A percentile compares a stretch with the other conserved stretches of the same genome.
These are phyloP conservation scores for Habropoda laboriosa DNA, from an alignment of 1,140 invertebrate species.

Conservation along the genomic window DNA sequence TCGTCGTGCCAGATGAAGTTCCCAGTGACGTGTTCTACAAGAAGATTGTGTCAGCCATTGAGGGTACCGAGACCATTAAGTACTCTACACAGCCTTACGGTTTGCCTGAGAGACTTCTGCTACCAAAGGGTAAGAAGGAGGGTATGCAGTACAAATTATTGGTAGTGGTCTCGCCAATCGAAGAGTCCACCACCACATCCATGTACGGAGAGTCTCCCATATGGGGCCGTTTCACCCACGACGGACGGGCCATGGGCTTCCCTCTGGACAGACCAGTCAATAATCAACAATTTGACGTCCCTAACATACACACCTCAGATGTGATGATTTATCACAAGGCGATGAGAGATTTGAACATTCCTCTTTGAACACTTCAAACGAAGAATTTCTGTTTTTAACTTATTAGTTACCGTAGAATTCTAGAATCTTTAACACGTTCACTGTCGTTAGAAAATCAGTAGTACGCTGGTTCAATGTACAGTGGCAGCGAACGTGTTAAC, in stretches of 20 bases:
- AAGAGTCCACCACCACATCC: conserved; percentile 60
- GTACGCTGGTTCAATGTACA: too few species aligned
- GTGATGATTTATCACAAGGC: conserved; percentile 84
- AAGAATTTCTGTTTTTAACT: not conserved
- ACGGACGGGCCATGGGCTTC: conserved; percentile 78
- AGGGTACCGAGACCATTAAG: conserved; percentile 71
- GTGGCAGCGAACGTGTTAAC: too few species aligned
- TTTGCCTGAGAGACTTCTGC: conserved; percentile 84
- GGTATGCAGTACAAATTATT: conserved; percentile 85
- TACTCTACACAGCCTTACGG: conserved; percentile 80
- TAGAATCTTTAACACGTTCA: too few species aligned
- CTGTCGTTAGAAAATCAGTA: too few species aligned
- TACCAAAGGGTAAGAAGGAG: conserved; percentile 84
- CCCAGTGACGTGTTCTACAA: conserved; percentile 73
- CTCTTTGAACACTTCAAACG: conserved; percentile 64
- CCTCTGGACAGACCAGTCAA: conserved; percentile 83
- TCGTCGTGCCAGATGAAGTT: conserved; percentile 70
- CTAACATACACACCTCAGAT: conserved; percentile 84
- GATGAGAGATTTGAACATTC: conserved; percentile 67
- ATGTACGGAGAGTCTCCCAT: conserved; percentile 55
- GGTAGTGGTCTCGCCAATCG: conserved; percentile 82
- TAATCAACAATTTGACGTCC: conserved; percentile 77
- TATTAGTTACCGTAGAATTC: too few species aligned
- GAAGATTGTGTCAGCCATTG: conserved; percentile 76
- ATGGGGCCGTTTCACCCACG: conserved; percentile 61